Base-by-base conservation (phyloP, 2,113 vertebrate genomes). In the Phyllostomus hastatus region DNA sequence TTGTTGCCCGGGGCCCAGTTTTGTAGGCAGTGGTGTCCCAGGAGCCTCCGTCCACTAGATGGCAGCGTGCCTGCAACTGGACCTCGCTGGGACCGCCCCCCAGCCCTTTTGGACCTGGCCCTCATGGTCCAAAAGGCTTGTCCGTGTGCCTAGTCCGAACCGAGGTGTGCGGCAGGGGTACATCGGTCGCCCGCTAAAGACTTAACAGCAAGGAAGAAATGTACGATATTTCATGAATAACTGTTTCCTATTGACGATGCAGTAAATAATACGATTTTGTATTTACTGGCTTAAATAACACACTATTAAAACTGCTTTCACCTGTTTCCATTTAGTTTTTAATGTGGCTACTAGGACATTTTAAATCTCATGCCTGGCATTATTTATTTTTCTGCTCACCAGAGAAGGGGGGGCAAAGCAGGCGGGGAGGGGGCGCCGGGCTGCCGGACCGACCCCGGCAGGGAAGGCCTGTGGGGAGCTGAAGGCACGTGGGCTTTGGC, bases 11-110 rank as follows among this genome's bases (percentile, higher is more conserved):
- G 1, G 16, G 35, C 3, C 10, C 33, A 11, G 12, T 50, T 41
- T 66, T 41, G n/a, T 17, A 41, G 1, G 0, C 5, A 17, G 3
- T 0, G 20, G 7, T 35, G 83, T 92, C 28, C 19, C 1, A 41
- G 72, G n/a, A 12, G 7, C 35, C 11, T 64, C 3, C 1, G 15
- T 35, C 97, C 97, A 85, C 96, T 52, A 97, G 97, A 48, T 50
- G 97, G 97, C 95, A 76, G 69, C 75, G 80, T 79, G 54, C 22
- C 48, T 3, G 48, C 0, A 2, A 48, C 17, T 3, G 0, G 38
- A 2, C 1, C 5, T 20, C 6, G 0, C 31, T 19, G 0, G 2
- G 8, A 9, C 20, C 6, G 26, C 17, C 2, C 48, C 64, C 69
- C 28, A 15, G 48, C 22, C 6, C 4, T n/a, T n/a, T n/a, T n/a